Evolutionary conservation across 2,888 invertebrate genomes (phyloP), one percentile per base, ranked within the genome.

Genomic region (Patella pellucida): DNA sequence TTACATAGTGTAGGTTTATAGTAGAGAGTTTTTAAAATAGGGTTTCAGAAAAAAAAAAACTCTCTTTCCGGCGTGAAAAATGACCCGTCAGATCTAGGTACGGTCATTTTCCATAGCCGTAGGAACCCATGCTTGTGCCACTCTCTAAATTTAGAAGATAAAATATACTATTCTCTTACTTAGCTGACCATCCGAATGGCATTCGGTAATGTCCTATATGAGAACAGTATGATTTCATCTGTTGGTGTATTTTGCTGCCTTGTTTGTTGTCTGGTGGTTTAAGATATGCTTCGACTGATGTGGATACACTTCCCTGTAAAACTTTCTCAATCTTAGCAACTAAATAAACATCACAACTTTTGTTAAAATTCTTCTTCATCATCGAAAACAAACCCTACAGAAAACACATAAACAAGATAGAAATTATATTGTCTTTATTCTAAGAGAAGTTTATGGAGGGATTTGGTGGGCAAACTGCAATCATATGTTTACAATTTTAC

Each of bases 131-230:
- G 41, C 9, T 41, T 41, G 41, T 41, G 41, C 41, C 41, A 41
- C 41, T 41, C 41, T 41, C 41, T 9, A 9, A 41, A 41, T 41
- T 41, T 41, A 41, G 41, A 41, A 9, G 41, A 41, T 41, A 41
- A 41, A 41, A 9, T 41, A 41, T 4, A 41, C 41, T 9, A 67
- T 75, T 3, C 12, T 67, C 81, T 78, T 80, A 91, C 91, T 88
- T 88, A 0, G 97, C 97, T 27, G 97, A 94, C 98, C 98, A 98
- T n/a, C 96, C 97, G 91, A 98, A 97, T 1, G 98, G 97, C 96
- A 97, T 98, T 80, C 96, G 93, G 89, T 97, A 97, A 85, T 95
- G 95, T 3, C 97, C 96, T 80, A 97, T 94, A 86, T 96, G 86
- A 93, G 90, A 95, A 94, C 85, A 95, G 94, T 91, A 95, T 95